These are phyloP conservation scores for Gorsachius magnificus DNA, from an alignment of 2,797 vertebrate species.

Conservation along the genomic window DNA sequence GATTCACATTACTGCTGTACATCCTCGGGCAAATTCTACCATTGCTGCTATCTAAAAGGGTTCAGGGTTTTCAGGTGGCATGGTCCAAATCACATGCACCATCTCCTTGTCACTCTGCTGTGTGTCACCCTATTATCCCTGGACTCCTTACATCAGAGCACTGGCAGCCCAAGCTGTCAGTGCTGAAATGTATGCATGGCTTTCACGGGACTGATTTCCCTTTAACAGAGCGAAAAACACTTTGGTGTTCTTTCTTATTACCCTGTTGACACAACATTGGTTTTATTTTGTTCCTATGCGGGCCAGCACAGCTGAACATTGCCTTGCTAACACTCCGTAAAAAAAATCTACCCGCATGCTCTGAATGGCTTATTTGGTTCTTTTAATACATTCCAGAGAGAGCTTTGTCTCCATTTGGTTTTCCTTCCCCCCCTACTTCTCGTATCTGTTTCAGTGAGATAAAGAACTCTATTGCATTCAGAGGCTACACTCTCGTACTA, in stretches of 20 bases:
- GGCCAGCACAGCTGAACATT: neutral
- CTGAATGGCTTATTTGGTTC: neutral
- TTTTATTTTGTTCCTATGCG: neutral
- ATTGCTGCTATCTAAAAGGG: accelerated
- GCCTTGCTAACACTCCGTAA: neutral
- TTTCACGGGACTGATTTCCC: neutral
- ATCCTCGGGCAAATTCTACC: neutral
- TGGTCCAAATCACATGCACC: accelerated
- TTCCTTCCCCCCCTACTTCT: neutral
- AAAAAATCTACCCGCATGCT: conserved; percentile 9
- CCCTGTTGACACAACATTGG: neutral
- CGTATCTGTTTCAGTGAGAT: conserved; percentile 49
- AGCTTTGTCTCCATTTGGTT: conserved; percentile 24
- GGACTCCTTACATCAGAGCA: neutral
- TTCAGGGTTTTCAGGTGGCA: neutral
- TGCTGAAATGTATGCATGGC: neutral
- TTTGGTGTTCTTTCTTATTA: neutral
- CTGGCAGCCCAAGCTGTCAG: neutral
- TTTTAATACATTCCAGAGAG: neutral
- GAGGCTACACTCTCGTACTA: neutral
- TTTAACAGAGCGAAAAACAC: neutral
- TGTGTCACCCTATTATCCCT: neutral
- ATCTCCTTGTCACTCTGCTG: neutral
- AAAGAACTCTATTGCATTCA: conserved; percentile 40
- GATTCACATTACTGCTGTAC: accelerated